phyloP scores from a whole-genome alignment of 2,888 invertebrate species.

The Ditula angustiorana region DNA sequence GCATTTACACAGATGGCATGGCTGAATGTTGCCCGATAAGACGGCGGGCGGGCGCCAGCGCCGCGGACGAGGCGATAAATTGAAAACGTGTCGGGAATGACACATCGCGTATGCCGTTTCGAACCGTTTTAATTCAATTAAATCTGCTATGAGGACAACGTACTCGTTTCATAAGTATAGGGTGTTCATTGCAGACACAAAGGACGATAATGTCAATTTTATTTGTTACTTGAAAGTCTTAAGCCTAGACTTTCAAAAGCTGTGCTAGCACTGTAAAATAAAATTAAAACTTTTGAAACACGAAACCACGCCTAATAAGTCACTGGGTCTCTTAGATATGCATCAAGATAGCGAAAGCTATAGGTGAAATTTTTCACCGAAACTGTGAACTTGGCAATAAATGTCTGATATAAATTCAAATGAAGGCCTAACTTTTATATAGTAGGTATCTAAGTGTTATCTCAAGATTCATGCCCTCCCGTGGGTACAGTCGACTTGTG shows the following conservation, averaged over 20 bases:
- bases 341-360: constrained; percentile 19
- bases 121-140: constrained; percentile 32
- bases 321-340: constrained; percentile 10
- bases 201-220: not conserved
- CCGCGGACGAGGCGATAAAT: constrained; percentile 65
- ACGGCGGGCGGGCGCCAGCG: constrained; percentile 50
- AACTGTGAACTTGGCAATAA: constrained; percentile 19
- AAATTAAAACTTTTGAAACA: not conserved
- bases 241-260: too few relatives aligned
- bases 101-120: constrained; percentile 51
- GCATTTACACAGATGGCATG: constrained; percentile 58
- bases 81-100: constrained; percentile 79
- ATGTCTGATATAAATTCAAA: constrained; percentile 35
- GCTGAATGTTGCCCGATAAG: constrained; percentile 64
- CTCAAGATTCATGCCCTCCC: constrained; percentile 16
- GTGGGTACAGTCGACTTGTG: constrained; percentile 1
- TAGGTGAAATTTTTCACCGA: constrained; percentile 19
- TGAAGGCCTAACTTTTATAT: constrained; percentile 31
- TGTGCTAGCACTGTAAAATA: too few relatives aligned
- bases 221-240: not conserved
- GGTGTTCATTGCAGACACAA: not conserved
- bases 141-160: constrained; percentile 4
- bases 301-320: constrained; percentile 9
- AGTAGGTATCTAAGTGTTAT: constrained; percentile 22
- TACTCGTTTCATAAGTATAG: not conserved